Evolutionary conservation across 2,888 invertebrate genomes (phyloP).

Genomic region (Eilema griseolum): DNA sequence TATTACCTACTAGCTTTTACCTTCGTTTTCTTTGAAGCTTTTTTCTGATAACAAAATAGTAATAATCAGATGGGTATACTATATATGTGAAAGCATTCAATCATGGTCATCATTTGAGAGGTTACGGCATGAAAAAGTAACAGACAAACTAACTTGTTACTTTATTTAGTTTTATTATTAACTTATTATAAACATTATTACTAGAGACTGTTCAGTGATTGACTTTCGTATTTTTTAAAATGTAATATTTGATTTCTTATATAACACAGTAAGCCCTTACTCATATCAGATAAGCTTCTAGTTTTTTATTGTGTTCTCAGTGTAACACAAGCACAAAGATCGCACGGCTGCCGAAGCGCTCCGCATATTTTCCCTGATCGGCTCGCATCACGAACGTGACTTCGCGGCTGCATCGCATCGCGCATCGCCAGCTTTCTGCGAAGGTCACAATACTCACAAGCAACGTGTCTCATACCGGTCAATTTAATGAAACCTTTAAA

Average conservation of each 20-base stretch:
- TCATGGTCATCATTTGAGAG: neutral
- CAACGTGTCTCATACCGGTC: slow-evolving; percentile 55
- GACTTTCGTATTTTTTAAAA: too few species aligned
- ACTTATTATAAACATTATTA: neutral
- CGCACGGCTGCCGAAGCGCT: slow-evolving; percentile 39
- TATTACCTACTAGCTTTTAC: too few species aligned
- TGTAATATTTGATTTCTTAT: too few species aligned
- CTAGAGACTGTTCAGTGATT: too few species aligned
- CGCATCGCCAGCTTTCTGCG: slow-evolving; percentile 57
- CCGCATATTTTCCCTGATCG: slow-evolving; percentile 59
- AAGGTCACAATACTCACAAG: slow-evolving; percentile 67
- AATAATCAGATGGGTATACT: too few species aligned
- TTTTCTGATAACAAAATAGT: neutral
- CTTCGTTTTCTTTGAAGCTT: neutral
- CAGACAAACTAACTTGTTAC: too few species aligned
- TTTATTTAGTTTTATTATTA: too few species aligned
- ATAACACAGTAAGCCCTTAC: too few species aligned
- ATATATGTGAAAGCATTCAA: neutral
- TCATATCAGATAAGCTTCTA: neutral
- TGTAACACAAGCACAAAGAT: slow-evolving; percentile 30
- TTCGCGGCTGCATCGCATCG: slow-evolving; percentile 44
- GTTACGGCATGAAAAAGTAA: too few species aligned
- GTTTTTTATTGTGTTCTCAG: slow-evolving; percentile 25
- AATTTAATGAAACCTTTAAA: slow-evolving; percentile 60
- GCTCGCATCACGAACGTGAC: slow-evolving; percentile 51